Conservation (phyloP, 2,113 vertebrate genomes). For the Takifugu bimaculatus region DNA sequence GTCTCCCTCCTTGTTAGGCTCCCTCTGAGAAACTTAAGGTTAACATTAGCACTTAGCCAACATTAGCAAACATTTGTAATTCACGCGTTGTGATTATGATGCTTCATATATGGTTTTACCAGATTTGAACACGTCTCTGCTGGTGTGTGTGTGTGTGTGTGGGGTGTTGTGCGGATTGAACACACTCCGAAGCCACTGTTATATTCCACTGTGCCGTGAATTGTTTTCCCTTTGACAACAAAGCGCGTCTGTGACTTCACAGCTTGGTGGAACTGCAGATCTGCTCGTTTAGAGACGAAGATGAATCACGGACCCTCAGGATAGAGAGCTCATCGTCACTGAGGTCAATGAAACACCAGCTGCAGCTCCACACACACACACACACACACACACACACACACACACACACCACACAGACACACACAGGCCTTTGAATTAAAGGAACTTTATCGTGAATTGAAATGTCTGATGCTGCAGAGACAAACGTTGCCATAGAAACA, state of each 20-base stretch:
- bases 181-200: neutral
- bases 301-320: conserved; percentile 46
- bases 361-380: conserved; percentile 1
- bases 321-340: conserved; percentile 10
- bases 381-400: neutral
- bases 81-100: no score
- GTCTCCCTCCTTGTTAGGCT: no score
- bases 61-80: no score
- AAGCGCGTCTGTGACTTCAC: conserved; percentile 26
- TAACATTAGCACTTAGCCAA: no score
- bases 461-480: conserved; percentile 7
- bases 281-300: conserved; percentile 35
- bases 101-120: no score
- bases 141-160: no score
- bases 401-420: neutral
- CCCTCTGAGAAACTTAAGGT: no score
- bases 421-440: conserved; percentile 14
- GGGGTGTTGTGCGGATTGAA: neutral
- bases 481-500: conserved; percentile 38
- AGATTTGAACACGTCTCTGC: no score
- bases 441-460: conserved; percentile 13
- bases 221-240: conserved; percentile 27
- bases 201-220: conserved; percentile 5
- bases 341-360: conserved; percentile 45
- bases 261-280: conserved; percentile 19